Conservation (phyloP, 2,797 vertebrate species). For the Danionella dracula region DNA sequence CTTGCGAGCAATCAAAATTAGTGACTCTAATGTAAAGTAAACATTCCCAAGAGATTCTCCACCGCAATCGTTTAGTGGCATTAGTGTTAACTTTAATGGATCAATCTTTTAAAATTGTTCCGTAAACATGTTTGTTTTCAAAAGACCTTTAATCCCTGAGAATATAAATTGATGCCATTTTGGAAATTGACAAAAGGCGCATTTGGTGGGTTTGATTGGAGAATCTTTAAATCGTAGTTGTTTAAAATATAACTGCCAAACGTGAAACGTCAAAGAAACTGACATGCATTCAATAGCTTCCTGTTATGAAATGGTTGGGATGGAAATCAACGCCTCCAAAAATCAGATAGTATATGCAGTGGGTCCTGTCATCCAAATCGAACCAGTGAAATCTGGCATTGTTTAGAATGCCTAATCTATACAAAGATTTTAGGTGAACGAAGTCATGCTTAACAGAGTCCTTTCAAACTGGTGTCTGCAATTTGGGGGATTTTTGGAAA, state of each 20-base stretch:
- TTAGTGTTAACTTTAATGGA: conserved; percentile 43
- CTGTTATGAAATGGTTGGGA: no score
- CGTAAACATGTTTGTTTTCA: conserved; percentile 16
- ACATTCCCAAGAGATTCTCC: conserved; percentile 47
- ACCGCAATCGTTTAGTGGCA: conserved; percentile 47
- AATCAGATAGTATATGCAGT: no score
- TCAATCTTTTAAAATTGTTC: neutral
- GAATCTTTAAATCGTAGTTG: neutral
- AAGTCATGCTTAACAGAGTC: no score
- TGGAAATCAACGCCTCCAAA: no score
- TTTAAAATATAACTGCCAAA: neutral
- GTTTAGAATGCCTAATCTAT: no score
- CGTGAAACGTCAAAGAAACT: no score
- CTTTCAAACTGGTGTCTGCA: no score
- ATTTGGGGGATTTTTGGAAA: no score
- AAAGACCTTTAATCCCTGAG: neutral
- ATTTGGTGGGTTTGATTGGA: neutral
- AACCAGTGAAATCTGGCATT: no score
- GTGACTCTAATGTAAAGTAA: conserved; percentile 52
- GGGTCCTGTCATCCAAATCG: no score
- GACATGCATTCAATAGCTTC: no score
- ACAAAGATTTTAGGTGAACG: no score
- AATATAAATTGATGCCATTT: conserved; percentile 33
- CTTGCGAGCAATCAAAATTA: conserved; percentile 18
- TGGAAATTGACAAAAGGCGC: conserved; percentile 21